Conservation (phyloP, 2,113 vertebrate genomes). For the Cyphomyrus discorhynchus region DNA sequence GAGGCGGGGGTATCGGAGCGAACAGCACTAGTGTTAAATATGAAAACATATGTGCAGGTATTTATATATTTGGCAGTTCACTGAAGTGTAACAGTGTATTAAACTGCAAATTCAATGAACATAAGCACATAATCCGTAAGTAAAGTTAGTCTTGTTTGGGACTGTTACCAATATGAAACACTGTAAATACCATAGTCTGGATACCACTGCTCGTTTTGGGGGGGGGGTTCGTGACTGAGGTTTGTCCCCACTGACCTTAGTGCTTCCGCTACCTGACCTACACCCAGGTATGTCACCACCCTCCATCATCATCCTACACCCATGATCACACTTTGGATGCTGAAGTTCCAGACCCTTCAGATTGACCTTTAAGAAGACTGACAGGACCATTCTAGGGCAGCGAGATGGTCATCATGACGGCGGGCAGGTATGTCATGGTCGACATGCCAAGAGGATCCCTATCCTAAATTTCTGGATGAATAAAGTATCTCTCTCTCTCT, state of each 20-base stretch:
- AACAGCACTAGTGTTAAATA: neutral
- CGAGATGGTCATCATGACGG: neutral
- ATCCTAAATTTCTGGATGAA: no score
- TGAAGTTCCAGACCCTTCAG: neutral
- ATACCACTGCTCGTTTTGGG: neutral
- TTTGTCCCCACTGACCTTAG: neutral
- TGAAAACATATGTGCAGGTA: neutral
- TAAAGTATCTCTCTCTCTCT: no score
- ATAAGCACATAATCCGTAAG: neutral
- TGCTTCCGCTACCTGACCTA: neutral
- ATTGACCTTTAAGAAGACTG: neutral
- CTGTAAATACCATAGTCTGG: neutral
- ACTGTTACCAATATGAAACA: neutral
- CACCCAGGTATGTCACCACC: neutral
- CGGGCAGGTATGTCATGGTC: neutral
- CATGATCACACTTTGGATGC: neutral
- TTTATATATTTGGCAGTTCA: neutral
- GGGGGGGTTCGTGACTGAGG: neutral
- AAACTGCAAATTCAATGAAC: neutral
- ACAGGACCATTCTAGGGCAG: neutral
- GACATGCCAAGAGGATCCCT: neutral
- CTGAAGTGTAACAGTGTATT: neutral
- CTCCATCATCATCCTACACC: neutral
- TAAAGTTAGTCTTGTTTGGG: neutral
- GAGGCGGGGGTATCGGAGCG: neutral